Evolutionary conservation across 2,113 vertebrate genomes (phyloP).

Genomic region (Syngnathus scovelli): DNA sequence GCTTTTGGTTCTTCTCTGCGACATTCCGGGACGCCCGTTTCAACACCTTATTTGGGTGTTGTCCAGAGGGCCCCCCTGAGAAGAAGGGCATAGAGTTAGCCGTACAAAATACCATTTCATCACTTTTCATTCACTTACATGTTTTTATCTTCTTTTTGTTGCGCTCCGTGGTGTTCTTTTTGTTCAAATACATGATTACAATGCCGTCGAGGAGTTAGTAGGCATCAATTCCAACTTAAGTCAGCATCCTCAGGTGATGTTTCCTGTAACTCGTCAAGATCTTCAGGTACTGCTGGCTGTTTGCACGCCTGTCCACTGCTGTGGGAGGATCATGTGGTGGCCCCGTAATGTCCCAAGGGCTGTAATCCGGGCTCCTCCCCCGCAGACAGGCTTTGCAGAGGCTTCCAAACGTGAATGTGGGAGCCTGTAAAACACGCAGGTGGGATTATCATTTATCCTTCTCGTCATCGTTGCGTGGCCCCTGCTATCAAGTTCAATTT

Average conservation of each 20-base stretch:
- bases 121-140: conserved; percentile 45
- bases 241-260: neutral
- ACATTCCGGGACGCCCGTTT: conserved; percentile 13
- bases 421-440: conserved; percentile 12
- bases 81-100: neutral
- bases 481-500: neutral
- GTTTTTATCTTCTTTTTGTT: conserved; percentile 46
- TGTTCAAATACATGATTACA: conserved; percentile 50
- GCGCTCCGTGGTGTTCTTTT: conserved; percentile 34
- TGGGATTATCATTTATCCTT: conserved; percentile 34
- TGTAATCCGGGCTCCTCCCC: conserved; percentile 44
- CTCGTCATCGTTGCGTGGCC: no score
- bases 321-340: conserved; percentile 37
- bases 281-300: conserved; percentile 15
- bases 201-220: neutral
- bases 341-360: conserved; percentile 32
- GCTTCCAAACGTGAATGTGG: conserved; percentile 23
- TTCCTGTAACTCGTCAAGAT: neutral
- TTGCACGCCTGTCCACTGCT: neutral
- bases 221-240: no score
- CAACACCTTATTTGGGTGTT: conserved; percentile 9
- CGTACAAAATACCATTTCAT: neutral
- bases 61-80: conserved; percentile 45
- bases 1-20: neutral
- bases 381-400: conserved; percentile 34